phyloP scores from a whole-genome alignment of 2,113 vertebrate species.

The Python bivittatus region DNA sequence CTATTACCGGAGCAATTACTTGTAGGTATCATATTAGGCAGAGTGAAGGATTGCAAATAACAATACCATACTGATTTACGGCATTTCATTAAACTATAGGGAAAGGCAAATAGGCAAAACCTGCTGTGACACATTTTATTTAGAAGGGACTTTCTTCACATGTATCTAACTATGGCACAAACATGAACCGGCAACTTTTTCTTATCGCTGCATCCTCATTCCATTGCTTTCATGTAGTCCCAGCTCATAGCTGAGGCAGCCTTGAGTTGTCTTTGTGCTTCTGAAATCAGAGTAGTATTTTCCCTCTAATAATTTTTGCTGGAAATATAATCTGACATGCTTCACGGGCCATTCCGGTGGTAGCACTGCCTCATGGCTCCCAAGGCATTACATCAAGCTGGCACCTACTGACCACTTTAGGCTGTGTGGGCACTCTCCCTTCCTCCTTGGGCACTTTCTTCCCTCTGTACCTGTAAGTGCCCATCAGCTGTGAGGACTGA shows the following conservation, averaged over 20 bases:
- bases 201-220: background rate
- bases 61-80: constrained; percentile 39
- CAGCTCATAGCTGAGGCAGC: background rate
- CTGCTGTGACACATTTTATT: constrained; percentile 2
- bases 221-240: background rate
- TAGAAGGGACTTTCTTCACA: background rate
- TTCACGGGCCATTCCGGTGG: background rate
- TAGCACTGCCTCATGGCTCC: background rate
- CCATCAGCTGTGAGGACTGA: background rate
- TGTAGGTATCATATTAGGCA: constrained; percentile 42
- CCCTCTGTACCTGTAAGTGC: background rate
- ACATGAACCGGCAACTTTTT: background rate
- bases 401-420: background rate
- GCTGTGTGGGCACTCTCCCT: background rate
- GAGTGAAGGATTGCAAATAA: constrained; percentile 35
- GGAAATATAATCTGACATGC: background rate
- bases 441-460: background rate
- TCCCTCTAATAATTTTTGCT: background rate
- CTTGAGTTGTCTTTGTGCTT: background rate
- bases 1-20: background rate
- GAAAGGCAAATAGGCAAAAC: constrained; percentile 20
- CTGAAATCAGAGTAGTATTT: background rate
- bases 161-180: background rate
- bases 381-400: background rate
- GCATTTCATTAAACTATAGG: constrained; percentile 34